These are phyloP conservation scores for Nesidiocoris tenuis DNA, from an alignment of 2,888 invertebrate species.

Conservation along the genomic window DNA sequence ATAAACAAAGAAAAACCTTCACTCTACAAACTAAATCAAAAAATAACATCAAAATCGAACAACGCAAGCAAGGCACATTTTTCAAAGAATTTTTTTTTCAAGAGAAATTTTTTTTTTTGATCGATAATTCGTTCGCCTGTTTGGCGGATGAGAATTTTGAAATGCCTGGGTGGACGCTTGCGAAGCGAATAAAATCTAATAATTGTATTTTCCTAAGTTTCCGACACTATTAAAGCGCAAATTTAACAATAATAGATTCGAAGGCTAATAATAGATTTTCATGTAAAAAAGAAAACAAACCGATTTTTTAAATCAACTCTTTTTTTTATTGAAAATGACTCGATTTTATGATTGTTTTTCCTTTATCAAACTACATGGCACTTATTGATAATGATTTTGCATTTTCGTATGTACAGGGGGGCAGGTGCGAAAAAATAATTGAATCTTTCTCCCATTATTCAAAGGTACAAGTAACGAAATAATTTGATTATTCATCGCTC, in stretches of 20 bases:
- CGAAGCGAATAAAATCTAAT: background rate
- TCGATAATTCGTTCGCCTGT: background rate
- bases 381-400: constrained; percentile 30
- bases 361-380: constrained; percentile 37
- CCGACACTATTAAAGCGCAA: constrained; percentile 19
- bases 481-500: constrained; percentile 31
- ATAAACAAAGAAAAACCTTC: constrained; percentile 23
- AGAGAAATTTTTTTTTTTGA: background rate
- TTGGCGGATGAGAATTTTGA: no score
- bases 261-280: constrained; percentile 2
- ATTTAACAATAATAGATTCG: constrained; percentile 15
- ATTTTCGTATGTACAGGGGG: constrained; percentile 19
- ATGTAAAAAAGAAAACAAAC: no score
- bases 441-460: no score
- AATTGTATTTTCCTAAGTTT: background rate
- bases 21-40: constrained; percentile 18
- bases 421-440: background rate
- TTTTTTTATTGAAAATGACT: constrained; percentile 27
- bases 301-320: constrained; percentile 10
- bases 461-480: constrained; percentile 23
- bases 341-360: constrained; percentile 5
- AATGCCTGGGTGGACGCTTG: background rate
- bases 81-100: background rate
- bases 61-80: background rate
- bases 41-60: constrained; percentile 12